These are phyloP conservation scores for Rhynchopsitta pachyrhyncha DNA, from an alignment of 2,113 vertebrate genomes.

Conservation along the genomic window DNA sequence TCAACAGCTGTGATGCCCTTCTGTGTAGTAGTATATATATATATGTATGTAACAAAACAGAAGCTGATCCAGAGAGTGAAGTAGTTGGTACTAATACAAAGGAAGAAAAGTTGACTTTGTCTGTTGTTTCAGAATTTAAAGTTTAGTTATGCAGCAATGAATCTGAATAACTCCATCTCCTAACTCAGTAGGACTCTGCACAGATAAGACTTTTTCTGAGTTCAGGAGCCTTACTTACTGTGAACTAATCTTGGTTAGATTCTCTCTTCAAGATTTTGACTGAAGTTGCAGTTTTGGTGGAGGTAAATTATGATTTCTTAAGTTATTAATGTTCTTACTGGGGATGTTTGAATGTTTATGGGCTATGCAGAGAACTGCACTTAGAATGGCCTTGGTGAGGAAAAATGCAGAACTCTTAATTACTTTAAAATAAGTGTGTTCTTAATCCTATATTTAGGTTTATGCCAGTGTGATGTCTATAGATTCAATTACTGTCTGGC, in stretches of 20 bases:
- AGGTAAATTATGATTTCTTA: neutral
- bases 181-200: neutral
- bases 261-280: neutral
- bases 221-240: neutral
- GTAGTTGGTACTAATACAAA: neutral
- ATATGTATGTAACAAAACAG: neutral
- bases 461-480: neutral
- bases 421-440: neutral
- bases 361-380: neutral
- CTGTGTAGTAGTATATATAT: neutral
- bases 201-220: neutral
- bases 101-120: neutral
- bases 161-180: neutral
- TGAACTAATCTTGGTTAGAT: neutral
- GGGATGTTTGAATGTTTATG: neutral
- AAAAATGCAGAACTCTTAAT: neutral
- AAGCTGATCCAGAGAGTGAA: neutral
- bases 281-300: neutral
- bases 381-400: neutral
- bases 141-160: neutral
- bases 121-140: neutral
- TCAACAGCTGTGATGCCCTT: neutral
- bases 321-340: neutral
- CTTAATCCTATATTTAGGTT: neutral
- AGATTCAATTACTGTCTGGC: neutral